These are phyloP conservation scores for Daubentonia madagascariensis DNA, from an alignment of 2,113 vertebrate species.

Conservation along the genomic window DNA sequence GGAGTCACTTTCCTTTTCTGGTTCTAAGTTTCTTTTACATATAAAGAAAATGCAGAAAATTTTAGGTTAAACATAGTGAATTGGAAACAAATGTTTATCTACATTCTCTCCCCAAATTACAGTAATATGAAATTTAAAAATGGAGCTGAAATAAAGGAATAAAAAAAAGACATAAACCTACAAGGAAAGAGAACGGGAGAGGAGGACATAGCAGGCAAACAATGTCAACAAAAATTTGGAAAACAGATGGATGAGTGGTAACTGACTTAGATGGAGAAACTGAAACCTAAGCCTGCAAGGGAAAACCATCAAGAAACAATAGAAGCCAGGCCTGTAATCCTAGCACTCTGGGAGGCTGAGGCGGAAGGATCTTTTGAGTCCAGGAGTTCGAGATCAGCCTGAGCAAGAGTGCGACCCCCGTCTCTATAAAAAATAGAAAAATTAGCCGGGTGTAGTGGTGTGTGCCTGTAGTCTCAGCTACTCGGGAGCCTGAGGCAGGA, in stretches of 20 bases:
- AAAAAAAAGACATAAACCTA: not conserved
- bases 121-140: not conserved
- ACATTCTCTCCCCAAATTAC: not conserved
- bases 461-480: no score
- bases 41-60: not conserved
- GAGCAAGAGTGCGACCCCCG: no score
- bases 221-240: not conserved
- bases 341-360: no score
- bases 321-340: no score
- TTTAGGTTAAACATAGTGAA: not conserved
- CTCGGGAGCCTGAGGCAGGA: no score
- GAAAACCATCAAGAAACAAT: not conserved
- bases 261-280: not conserved
- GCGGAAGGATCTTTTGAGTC: no score
- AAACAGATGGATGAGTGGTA: not conserved
- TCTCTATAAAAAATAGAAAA: no score
- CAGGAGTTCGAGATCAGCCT: no score
- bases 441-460: no score
- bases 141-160: not conserved
- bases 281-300: not conserved
- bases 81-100: not conserved
- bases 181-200: not conserved
- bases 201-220: not conserved
- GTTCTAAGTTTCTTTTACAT: not conserved
- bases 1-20: not conserved